Evolutionary conservation across 2,113 vertebrate genomes (phyloP), one percentile per base, ranked within the genome.

Genomic region (Phalacrocorax aristotelis): DNA sequence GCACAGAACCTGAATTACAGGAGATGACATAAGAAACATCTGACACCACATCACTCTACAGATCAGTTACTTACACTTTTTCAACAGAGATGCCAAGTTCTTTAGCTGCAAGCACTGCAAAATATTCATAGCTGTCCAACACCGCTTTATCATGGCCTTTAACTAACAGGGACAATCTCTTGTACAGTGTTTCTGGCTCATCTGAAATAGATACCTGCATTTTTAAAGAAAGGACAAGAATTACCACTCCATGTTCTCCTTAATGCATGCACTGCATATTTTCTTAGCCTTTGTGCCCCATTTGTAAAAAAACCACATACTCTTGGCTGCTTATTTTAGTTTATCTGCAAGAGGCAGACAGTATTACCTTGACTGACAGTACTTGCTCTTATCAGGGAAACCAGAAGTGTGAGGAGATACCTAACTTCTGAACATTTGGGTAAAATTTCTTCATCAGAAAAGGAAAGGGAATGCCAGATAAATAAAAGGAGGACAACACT

Each of bases 101-200:
- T 88, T 99, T 98, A 38, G 99, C 99, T 71, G 99, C 98, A 97
- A 99, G 97, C 38, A 98, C 98, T 10, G 98, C 98, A 74, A 99
- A 99, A 88, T 99, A 99, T 87, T 99, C 99, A 18, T 99, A 99
- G 96, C 99, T 99, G 97, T 99, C 98, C 98, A 99, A 95, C 36
- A 99, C 99, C 9, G 99, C 95, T 82, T 90, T 98, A 97, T 99
- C 99, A 0, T 99, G 99, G 85, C 99, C 98, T 98, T 99, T 99
- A 78, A 99, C 99, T 97, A 99, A 94, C 95, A 99, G 96, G 1
- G 98, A 98, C 83, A 99, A 91, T 78, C 97, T 99, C 98, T 99
- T 99, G 93, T 99, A 99, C 48, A 99, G 97, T 1, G 86, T 95
- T 95, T 99, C 99, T 13, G 99, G 98, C 81, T 99, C 99, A 34